These are phyloP conservation scores for Epizoanthus stellaris DNA, from an alignment of 92 coral and sea anemone species.

Conservation along the genomic window DNA sequence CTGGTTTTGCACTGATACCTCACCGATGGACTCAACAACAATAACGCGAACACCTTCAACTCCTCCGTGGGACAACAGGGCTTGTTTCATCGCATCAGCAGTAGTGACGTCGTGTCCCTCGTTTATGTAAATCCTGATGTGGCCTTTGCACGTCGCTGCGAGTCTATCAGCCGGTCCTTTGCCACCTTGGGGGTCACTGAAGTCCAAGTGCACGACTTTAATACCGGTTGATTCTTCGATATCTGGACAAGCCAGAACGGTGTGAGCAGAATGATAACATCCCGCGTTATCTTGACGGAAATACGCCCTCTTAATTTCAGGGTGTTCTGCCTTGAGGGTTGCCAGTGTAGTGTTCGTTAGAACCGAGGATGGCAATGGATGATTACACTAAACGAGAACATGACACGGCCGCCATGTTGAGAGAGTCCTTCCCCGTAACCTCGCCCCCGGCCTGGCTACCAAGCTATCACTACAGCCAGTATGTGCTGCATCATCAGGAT, in stretches of 20 bases:
- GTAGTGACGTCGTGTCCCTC: slow-evolving; percentile 45
- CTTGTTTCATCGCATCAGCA: slow-evolving; percentile 19
- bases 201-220: slow-evolving; percentile 25
- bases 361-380: too few relatives aligned
- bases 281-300: slow-evolving; percentile 50
- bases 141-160: slow-evolving; percentile 42
- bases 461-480: too few relatives aligned
- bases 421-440: too few relatives aligned
- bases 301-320: slow-evolving; percentile 27
- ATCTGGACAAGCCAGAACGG: slow-evolving; percentile 15
- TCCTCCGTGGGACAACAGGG: slow-evolving; percentile 28
- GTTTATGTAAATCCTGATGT: slow-evolving; percentile 21
- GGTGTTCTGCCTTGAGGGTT: slow-evolving; percentile 32
- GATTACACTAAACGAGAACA: too few relatives aligned
- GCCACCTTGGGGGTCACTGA: slow-evolving; percentile 47
- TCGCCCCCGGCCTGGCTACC: too few relatives aligned
- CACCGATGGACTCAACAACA: not conserved
- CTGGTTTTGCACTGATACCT: not conserved
- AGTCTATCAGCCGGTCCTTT: slow-evolving; percentile 37
- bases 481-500: slow-evolving; percentile 15
- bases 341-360: too few relatives aligned
- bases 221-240: slow-evolving; percentile 33
- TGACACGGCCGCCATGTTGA: too few relatives aligned
- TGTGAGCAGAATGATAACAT: slow-evolving; percentile 40
- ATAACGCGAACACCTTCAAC: slow-evolving; percentile 38